Percentiles rank a stretch among this genome's conserved stretches.
Conservation (phyloP, 1,140 invertebrate genomes). For the Anadara kagoshimensis region DNA sequence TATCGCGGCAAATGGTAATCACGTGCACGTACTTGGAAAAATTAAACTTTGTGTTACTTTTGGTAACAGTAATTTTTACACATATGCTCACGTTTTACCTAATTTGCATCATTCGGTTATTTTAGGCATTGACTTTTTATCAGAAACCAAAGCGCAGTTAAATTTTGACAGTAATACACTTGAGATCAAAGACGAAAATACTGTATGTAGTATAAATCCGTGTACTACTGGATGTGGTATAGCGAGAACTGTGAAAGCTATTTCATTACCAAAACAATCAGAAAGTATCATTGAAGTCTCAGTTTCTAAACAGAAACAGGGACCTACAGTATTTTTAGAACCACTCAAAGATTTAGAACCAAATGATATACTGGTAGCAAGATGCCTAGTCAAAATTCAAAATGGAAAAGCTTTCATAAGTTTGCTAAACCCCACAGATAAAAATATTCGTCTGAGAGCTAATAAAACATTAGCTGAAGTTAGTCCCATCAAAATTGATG, state of each 20-base stretch:
- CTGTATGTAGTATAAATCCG: not conserved
- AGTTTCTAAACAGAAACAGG: not conserved
- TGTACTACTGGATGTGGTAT: not conserved
- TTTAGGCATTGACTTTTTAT: conserved; percentile 10
- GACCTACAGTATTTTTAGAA: conserved; percentile 3
- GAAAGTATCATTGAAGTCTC: not conserved
- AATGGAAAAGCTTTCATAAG: conserved; percentile 1
- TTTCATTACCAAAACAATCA: conserved; percentile 7
- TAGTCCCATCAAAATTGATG: not conserved
- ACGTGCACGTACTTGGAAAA: conserved; percentile 2
- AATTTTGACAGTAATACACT: not conserved
- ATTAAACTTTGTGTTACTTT: not conserved
- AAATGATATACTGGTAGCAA: not conserved
- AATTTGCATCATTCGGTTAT: conserved; percentile 2
- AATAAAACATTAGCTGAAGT: conserved; percentile 5
- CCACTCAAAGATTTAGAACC: not conserved
- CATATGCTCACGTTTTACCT: not conserved
- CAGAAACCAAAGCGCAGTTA: not conserved
- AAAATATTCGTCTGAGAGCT: not conserved
- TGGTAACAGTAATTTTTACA: not conserved
- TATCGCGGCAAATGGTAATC: conserved; percentile 1
- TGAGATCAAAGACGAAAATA: conserved; percentile 1
- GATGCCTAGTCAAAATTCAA: not conserved
- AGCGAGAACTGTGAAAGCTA: not conserved
- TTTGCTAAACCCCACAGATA: conserved; percentile 7